Evolutionary conservation across 92 coral and sea anemone species (phyloP), one percentile per base, ranked within the genome.

Genomic region (Zoanthus sansibaricus): DNA sequence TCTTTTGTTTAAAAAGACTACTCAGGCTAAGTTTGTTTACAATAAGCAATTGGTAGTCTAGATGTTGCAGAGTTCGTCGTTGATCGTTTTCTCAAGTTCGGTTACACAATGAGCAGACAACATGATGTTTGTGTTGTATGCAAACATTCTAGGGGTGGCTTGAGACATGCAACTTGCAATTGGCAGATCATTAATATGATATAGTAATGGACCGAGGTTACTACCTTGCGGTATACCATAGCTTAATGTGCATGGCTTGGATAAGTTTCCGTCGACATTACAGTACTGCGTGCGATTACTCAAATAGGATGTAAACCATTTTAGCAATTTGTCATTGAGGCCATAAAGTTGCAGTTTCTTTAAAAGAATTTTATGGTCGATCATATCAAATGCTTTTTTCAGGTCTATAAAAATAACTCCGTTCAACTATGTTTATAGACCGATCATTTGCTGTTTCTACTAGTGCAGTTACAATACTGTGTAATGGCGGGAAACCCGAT

Each of bases 211-310:
- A 20, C 37, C 72, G 21, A 67, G 32, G 12, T 20, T 67, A 6
- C 72, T 25, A 67, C 72, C 72, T 30, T 67, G 72, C 12, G 72
- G 72, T n/a, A 67, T 21, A 21, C 72, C 72, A 12, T 21, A 67
- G 13, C 30, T n/a, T n/a, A 67, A 1, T 18, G 37, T 10, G 33
- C 12, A 10, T 3, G 9, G 8, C n/a, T 67, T 67, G n/a, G 72
- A 67, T 20, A 67, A 1, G 1, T 67, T 4, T 18, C 10, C 72
- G 21, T 67, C 21, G n/a, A 21, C 12, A 21, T 9, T 67, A 21
- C 72, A 67, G 12, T 67, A 9, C 12, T 67, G 72, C 33, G 12
- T 67, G 7, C 37, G 72, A 21, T 30, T 2, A 30, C 37, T 9
- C n/a, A 67, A 21, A 30, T 18, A 18, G 18, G 72, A 67, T 67